Base-by-base conservation (phyloP, 2,888 invertebrate species). In the Dysmachus trigonus region DNA sequence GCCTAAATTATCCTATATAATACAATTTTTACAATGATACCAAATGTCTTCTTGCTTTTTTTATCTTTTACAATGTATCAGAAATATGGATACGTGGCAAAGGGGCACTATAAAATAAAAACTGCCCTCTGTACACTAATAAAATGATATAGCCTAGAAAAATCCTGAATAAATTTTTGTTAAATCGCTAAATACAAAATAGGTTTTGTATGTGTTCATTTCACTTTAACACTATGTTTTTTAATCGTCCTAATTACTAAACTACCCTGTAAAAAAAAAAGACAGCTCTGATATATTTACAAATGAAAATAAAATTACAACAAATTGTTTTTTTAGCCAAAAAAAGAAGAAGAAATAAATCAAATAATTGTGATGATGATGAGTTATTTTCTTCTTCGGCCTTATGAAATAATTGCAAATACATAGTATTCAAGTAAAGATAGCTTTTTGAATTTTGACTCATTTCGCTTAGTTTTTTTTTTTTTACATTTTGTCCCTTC, bases 401-500 rank as follows among this genome's bases (percentile, higher is more conserved):
- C 22, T 2, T 62, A 62, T 62, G 10, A 62, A 62, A 62, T 8
- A 53, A 53, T 41, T 13, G 38, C 62, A 62, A 62, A 62, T 62
- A 62, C 62, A 62, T 18, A 62, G 62, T 62, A 62, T 62, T 62
- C 62, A 62, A 62, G 62, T 62, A 62, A 62, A 62, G 8, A n/a
- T 47, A n/a, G 47, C 2, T 41, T 41, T 41, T 18, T 51, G 51
- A 1, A 18, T 18, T 51, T 18, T 41, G 3, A 8, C 7, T 38
- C n/a, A n/a, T 15, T 2, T 5, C 5, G 10, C n/a, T n/a, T 2
- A 51, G n/a, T n/a, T n/a, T n/a, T n/a, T n/a, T n/a, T n/a, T 51
- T 22, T 62, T 13, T 73, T 73, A 73, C 31, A 51, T 47, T 83
- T 83, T 83, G 35, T 83, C 83, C 22, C 79, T 47, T 51, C 79